Evolutionary conservation across 2,888 invertebrate genomes (phyloP), one percentile per base, ranked within the genome.

Genomic region (Philaethria dido): DNA sequence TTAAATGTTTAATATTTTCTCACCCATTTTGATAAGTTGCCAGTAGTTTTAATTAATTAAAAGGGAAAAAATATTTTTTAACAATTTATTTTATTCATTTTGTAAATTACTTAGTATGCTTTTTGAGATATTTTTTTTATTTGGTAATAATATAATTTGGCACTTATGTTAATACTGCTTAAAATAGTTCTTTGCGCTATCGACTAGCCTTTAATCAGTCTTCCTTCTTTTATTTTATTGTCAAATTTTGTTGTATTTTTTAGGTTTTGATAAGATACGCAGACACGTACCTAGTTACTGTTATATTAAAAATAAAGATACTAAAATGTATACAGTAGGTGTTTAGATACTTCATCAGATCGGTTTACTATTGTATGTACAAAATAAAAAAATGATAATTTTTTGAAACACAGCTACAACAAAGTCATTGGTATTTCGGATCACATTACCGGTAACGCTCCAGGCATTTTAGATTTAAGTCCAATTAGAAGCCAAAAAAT

Each of bases 151-250:
- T 18, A 45, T 29, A 16, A 5, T 64, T 64, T 64, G 54, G 39
- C 57, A 59, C 45, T 52, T 36, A 45, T 9, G 4, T 42, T 57
- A 42, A 14, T 42, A 8, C 1, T 57, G 39, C 33, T 50, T 36
- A 39, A 48, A 25, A 22, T 36, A 36, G 36, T n/a, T 42, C 14
- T 36, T 50, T 60, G 6, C 20, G 36, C 42, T 14, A 29, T n/a
- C 9, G 29, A 64, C 57, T 64, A 63, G 45, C 63, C 57, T 61
- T 55, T 9, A 36, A 11, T 68, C 70, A 70, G 68, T 68, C 68
- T 69, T 69, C 44, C 42, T 52, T 66, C 47, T 63, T 47, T 44
- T 29, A 29, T 47, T 29, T 50, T 70, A 68, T 63, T 66, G 60
- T 70, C 67, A 64, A 16, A n/a, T 25, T 11, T 60, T 52, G 18